These are phyloP conservation scores for Ophioderma brevispina DNA, from an alignment of 35 echinoderm and acorn worm genomes.

Conservation along the genomic window DNA sequence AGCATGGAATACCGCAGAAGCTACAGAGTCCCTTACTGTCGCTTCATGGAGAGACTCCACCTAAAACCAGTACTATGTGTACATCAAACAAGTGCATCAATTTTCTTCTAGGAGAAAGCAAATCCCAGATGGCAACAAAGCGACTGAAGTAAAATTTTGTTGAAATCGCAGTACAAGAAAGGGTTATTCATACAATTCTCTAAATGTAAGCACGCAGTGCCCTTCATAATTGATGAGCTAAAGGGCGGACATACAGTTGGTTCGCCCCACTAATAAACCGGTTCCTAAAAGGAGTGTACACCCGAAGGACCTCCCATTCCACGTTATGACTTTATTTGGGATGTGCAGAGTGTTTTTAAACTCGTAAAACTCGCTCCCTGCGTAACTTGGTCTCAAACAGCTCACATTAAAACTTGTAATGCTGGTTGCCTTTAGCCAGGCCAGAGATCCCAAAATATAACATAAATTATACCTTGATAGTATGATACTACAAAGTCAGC, in stretches of 20 bases:
- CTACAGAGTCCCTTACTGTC: slow-evolving; percentile 55
- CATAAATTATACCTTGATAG: slow-evolving; percentile 14
- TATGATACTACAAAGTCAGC: neutral
- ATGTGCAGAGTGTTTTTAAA: slow-evolving; percentile 58
- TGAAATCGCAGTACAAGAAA: slow-evolving; percentile 13
- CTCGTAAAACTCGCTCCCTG: slow-evolving; percentile 12
- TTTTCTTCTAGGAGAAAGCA: slow-evolving; percentile 54
- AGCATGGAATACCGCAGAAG: slow-evolving; percentile 39
- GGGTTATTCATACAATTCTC: slow-evolving; percentile 30
- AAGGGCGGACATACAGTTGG: slow-evolving; percentile 26
- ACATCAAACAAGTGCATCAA: slow-evolving; percentile 48
- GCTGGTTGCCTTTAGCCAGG: slow-evolving; percentile 37
- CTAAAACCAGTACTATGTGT: slow-evolving; percentile 42
- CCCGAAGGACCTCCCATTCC: slow-evolving; percentile 46
- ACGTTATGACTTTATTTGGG: slow-evolving; percentile 57
- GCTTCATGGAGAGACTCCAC: slow-evolving; percentile 65
- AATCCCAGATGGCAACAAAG: slow-evolving; percentile 28
- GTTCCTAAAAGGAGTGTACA: slow-evolving; percentile 76
- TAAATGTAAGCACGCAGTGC: no score
- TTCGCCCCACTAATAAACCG: slow-evolving; percentile 23
- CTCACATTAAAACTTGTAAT: slow-evolving; percentile 54
- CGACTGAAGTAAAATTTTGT: neutral
- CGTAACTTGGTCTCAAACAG: slow-evolving; percentile 26
- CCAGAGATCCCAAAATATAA: slow-evolving; percentile 30
- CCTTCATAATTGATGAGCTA: slow-evolving; percentile 26